Evolutionary conservation across 2,888 invertebrate genomes (phyloP).

Genomic region (Drepana falcataria): DNA sequence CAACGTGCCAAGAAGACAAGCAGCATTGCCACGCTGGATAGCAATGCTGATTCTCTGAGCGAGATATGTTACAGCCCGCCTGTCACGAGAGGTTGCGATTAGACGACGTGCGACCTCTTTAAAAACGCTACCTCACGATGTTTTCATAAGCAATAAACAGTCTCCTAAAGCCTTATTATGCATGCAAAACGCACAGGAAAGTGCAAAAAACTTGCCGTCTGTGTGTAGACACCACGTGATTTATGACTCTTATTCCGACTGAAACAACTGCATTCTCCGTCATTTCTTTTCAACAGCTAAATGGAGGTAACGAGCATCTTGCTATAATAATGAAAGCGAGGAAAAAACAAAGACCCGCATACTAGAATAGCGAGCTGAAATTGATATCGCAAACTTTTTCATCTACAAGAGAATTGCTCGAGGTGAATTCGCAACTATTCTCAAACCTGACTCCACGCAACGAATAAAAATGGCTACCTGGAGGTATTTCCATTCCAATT

Average conservation of each 20-base stretch:
- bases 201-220: constrained; percentile 47
- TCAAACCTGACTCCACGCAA: constrained; percentile 23
- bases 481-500: constrained; percentile 43
- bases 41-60: no score
- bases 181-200: constrained; percentile 48
- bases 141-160: no score
- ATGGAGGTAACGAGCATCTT: constrained; percentile 62
- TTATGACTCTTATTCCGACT: constrained; percentile 66
- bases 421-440: constrained; percentile 26
- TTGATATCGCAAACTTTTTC: constrained; percentile 62
- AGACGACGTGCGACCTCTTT: no score
- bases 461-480: constrained; percentile 32
- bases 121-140: no score
- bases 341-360: constrained; percentile 38
- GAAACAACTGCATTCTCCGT: constrained; percentile 49
- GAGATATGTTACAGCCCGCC: no score
- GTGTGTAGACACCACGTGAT: constrained; percentile 49
- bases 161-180: no score
- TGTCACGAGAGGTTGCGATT: no score
- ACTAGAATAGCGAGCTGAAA: constrained; percentile 46
- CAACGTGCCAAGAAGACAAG: no score
- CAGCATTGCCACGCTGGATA: no score
- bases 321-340: constrained; percentile 52
- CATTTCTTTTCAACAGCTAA: constrained; percentile 46
- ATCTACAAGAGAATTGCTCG: constrained; percentile 39